These are phyloP conservation scores for Cyanoderma ruficeps DNA, from an alignment of 2,113 vertebrate genomes.

Conservation along the genomic window DNA sequence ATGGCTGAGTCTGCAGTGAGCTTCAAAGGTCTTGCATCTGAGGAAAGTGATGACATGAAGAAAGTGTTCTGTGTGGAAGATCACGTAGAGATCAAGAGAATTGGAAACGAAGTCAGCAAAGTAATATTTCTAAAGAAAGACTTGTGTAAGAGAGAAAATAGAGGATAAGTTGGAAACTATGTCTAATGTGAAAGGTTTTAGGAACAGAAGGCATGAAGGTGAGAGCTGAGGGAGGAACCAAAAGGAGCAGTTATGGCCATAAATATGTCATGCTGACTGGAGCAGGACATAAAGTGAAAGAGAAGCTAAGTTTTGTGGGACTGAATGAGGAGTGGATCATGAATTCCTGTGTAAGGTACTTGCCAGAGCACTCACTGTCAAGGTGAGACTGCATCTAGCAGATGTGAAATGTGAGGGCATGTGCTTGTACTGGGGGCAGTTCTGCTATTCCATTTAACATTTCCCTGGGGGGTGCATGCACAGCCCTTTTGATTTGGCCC, in stretches of 20 bases:
- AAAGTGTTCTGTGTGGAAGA: slow-evolving; percentile 13
- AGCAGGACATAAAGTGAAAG: background rate
- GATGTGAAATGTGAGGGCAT: fast-evolving
- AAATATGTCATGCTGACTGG: slow-evolving; percentile 12
- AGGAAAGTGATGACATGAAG: background rate
- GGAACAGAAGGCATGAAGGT: background rate
- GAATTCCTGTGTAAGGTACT: background rate
- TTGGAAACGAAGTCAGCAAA: slow-evolving; percentile 28
- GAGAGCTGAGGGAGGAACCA: background rate
- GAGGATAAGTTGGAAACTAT: background rate
- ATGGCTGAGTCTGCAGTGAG: background rate
- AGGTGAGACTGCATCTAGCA: background rate
- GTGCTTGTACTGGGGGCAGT: background rate
- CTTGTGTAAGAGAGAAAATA: background rate
- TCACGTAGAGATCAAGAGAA: slow-evolving; percentile 47
- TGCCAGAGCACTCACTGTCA: background rate
- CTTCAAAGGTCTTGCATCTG: slow-evolving; percentile 34
- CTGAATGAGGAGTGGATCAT: background rate
- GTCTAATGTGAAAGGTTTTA: slow-evolving; percentile 15
- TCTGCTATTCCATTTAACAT: background rate
- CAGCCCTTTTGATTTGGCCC: background rate
- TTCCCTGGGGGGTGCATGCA: fast-evolving
- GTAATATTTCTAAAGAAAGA: slow-evolving; percentile 16
- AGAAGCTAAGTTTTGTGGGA: background rate
- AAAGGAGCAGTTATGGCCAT: slow-evolving; percentile 5